Evolutionary conservation across 2,888 invertebrate genomes (phyloP).

Genomic region (Stenodera caucasica): DNA sequence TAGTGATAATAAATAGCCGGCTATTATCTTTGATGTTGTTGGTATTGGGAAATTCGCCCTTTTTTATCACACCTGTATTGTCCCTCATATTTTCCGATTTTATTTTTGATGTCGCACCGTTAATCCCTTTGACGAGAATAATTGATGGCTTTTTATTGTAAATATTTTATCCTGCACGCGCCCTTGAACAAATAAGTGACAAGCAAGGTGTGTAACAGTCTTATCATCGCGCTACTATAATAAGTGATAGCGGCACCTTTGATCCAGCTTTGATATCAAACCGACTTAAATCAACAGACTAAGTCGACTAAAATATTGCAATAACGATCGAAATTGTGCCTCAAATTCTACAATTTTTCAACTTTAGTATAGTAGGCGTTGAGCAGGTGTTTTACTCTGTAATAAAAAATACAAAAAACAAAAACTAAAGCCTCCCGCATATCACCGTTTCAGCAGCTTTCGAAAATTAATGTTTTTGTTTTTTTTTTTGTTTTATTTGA

Average conservation of each 20-base stretch:
- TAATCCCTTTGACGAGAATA: background rate
- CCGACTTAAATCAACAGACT: slow-evolving; percentile 3
- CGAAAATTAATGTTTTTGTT: background rate
- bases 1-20: too few species aligned
- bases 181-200: slow-evolving; percentile 23
- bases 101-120: background rate
- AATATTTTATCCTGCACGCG: slow-evolving; percentile 16
- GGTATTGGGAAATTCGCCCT: too few species aligned
- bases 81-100: too few species aligned
- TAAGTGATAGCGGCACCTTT: slow-evolving; percentile 43
- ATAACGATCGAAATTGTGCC: background rate
- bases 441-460: slow-evolving; percentile 3
- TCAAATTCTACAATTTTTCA: too few species aligned
- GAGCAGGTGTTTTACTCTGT: slow-evolving; percentile 3
- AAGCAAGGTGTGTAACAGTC: slow-evolving; percentile 33
- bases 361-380: background rate
- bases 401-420: too few species aligned
- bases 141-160: background rate
- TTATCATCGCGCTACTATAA: slow-evolving; percentile 45
- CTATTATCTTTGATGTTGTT: too few species aligned
- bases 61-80: too few species aligned
- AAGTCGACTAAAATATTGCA: background rate
- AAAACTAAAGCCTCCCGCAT: background rate
- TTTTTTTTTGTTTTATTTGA: background rate
- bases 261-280: slow-evolving; percentile 36